These are phyloP conservation scores for Rhizoglyphus robini DNA, from an alignment of 1,140 invertebrate genomes.

Conservation along the genomic window DNA sequence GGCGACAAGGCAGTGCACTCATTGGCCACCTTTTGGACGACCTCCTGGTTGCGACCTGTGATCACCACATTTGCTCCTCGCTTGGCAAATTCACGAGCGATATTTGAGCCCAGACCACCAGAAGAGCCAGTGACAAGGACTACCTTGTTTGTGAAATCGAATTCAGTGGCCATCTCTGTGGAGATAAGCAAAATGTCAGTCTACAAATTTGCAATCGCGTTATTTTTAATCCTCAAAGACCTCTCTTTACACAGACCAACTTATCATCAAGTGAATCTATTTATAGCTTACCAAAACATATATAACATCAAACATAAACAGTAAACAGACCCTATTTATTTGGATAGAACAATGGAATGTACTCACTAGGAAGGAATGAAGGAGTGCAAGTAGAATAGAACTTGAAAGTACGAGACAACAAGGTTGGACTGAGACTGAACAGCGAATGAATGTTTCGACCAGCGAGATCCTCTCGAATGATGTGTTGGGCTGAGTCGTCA, in stretches of 20 bases:
- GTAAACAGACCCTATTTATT: too few species aligned
- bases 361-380: too few species aligned
- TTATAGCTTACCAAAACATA: too few species aligned
- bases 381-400: neutral
- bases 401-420: neutral
- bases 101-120: conserved; percentile 15
- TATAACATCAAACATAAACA: too few species aligned
- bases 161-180: neutral
- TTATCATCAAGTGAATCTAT: too few species aligned
- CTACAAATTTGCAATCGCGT: neutral
- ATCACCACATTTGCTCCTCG: conserved; percentile 52
- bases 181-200: neutral
- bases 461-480: too few species aligned
- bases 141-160: conserved; percentile 6
- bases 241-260: neutral
- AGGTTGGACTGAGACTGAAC: too few species aligned
- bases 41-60: conserved; percentile 55
- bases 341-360: too few species aligned
- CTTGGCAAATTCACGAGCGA: conserved; percentile 44
- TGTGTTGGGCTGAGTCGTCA: too few species aligned
- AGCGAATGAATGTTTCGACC: too few species aligned
- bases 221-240: neutral
- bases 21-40: conserved; percentile 33
- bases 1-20: conserved; percentile 14
- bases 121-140: conserved; percentile 17